phyloP scores from a whole-genome alignment of 2,888 invertebrate species.

The Lumbricus terrestris region DNA sequence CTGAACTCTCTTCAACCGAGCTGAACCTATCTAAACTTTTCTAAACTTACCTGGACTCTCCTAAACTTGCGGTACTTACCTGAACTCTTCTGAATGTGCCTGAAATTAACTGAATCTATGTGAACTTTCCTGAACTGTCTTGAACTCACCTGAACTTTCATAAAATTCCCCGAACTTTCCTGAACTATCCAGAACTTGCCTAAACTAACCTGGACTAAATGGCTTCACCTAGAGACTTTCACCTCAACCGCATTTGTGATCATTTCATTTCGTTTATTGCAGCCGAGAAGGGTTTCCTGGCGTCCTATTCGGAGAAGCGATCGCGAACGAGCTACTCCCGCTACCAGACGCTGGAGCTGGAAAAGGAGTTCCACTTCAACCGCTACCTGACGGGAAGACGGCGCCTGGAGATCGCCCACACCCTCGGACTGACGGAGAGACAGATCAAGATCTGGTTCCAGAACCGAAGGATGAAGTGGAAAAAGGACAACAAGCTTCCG shows the following conservation, averaged over 20 bases:
- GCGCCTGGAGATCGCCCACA: conserved; percentile 81
- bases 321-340: conserved; percentile 94
- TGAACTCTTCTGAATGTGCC: too few relatives aligned
- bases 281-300: not conserved
- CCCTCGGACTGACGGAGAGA: conserved; percentile 72
- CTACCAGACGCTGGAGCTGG: conserved; percentile 61
- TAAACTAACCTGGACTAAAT: too few relatives aligned
- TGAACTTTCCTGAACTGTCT: too few relatives aligned
- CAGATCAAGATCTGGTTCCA: conserved; percentile 68
- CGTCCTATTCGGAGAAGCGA: conserved; percentile 66
- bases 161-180: too few relatives aligned
- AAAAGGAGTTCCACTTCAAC: conserved; percentile 68
- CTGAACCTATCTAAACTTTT: too few relatives aligned
- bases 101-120: too few relatives aligned
- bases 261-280: not conserved
- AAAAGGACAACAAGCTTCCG: conserved; percentile 67
- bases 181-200: too few relatives aligned
- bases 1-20: too few relatives aligned
- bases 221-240: not conserved
- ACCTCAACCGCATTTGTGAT: not conserved
- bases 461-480: conserved; percentile 18
- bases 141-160: too few relatives aligned
- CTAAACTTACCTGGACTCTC: too few relatives aligned
- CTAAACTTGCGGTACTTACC: too few relatives aligned
- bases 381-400: conserved; percentile 93